Conservation (phyloP, 2,888 invertebrate genomes). For the Pollenia angustigena region DNA sequence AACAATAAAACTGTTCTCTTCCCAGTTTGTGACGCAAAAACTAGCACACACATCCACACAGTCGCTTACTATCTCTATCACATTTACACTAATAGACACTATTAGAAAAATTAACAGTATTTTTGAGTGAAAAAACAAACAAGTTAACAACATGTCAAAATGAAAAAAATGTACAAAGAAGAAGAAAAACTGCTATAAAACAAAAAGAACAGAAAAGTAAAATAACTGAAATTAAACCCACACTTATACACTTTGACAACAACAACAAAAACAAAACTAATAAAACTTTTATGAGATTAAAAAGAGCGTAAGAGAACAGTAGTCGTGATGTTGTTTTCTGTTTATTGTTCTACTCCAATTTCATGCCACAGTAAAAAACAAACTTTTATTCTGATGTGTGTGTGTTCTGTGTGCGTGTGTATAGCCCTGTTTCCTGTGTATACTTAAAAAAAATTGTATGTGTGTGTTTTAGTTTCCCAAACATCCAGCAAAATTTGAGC, state of each 20-base stretch:
- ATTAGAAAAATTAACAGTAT: not conserved
- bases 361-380: constrained; percentile 61
- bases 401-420: constrained; percentile 7
- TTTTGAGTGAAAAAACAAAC: constrained; percentile 8
- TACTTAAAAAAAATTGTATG: not conserved
- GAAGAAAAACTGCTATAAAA: constrained; percentile 27
- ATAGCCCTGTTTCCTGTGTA: not conserved
- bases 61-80: not conserved
- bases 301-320: constrained; percentile 58
- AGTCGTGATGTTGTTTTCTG: not conserved
- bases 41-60: not conserved
- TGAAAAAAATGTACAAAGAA: constrained; percentile 18
- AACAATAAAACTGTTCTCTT: constrained; percentile 50
- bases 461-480: constrained; percentile 71
- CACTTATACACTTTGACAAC: not conserved
- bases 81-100: too few relatives aligned
- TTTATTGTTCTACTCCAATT: constrained; percentile 1
- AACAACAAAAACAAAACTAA: constrained; percentile 21
- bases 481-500: constrained; percentile 77
- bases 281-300: constrained; percentile 58
- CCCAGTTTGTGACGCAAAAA: constrained; percentile 31
- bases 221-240: constrained; percentile 50
- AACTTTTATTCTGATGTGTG: constrained; percentile 23
- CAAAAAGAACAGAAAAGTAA: constrained; percentile 12
- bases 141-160: constrained; percentile 50